Conservation (phyloP, 2,888 invertebrate genomes). For the Carterocephalus palaemon region DNA sequence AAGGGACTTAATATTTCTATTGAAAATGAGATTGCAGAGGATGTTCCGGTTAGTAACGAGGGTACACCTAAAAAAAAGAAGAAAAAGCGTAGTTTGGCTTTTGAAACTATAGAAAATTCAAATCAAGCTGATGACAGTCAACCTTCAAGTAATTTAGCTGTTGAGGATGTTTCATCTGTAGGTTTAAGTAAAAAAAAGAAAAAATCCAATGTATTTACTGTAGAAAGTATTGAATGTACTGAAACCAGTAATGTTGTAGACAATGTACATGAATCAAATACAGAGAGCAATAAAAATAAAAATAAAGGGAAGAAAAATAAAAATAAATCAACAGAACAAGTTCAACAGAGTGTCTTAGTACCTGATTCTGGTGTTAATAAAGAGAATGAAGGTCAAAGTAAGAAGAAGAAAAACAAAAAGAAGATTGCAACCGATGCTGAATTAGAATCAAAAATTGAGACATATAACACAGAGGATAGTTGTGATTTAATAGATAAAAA, state of each 20-base stretch:
- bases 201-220: conserved; percentile 4
- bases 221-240: conserved; percentile 1
- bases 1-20: conserved; percentile 12
- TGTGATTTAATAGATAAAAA: conserved; percentile 17
- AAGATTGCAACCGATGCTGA: not conserved
- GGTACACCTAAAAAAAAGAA: conserved; percentile 51
- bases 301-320: conserved; percentile 2
- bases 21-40: conserved; percentile 16
- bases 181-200: conserved; percentile 30
- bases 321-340: conserved; percentile 1
- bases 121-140: not conserved
- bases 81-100: not conserved
- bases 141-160: not conserved
- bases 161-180: conserved; percentile 17
- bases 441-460: conserved; percentile 3
- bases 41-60: conserved; percentile 36
- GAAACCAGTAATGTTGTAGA: conserved; percentile 22
- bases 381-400: conserved; percentile 3
- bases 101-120: not conserved
- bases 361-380: conserved; percentile 12
- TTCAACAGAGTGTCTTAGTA: conserved; percentile 4
- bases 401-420: conserved; percentile 25
- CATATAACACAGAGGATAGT: not conserved
- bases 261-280: not conserved
- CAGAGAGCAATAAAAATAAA: conserved; percentile 13